Evolutionary conservation across 2,797 vertebrate genomes (phyloP), one percentile per base, ranked within the genome.

Genomic region (Tympanoctomys barrerae): DNA sequence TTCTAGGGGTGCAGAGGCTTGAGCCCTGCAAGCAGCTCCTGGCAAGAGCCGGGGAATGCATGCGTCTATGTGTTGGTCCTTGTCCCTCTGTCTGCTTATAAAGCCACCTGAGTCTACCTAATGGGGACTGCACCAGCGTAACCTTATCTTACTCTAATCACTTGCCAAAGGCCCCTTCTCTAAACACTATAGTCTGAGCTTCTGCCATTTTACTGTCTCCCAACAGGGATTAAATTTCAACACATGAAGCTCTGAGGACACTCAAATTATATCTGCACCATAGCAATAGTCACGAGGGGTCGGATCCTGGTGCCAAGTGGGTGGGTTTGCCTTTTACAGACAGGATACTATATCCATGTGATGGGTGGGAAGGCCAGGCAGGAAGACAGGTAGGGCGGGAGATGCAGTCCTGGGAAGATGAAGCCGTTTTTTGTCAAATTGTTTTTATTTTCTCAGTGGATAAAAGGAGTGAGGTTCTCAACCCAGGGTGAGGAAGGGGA

Each of bases 401-500:
- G 81, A 31, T 7, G 3, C 1, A 71, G 31, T 1, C 16, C 52
- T 4, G 10, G n/a, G 36, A 81, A 77, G 42, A 83, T 46, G 33
- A 90, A 79, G 87, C 33, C 9, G 18, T 71, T 96, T 88, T 87
- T 90, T 91, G 33, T 61, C 57, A 96, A 91, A 91, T 6, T 82
- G 54, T 52, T 82, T 86, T 91, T 81, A 54, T 95, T 85, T 92
- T 83, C 87, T 93, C 87, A 77, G 81, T 93, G 71, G 71, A 87
- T 91, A 71, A 33, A 87, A 96, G 82, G 31, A 92, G 77, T 62
- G 75, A 87, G 73, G 31, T 84, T 96, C 83, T 91, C 89, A 86
- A 46, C 88, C 80, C 73, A 49, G 87, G 46, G 68, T 68, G 73
- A 64, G 71, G 77, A 94, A 75, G 62, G 73, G 73, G 87, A 96